Conservation (phyloP, 2,113 vertebrate species). For the Eudyptes chrysolophus region DNA sequence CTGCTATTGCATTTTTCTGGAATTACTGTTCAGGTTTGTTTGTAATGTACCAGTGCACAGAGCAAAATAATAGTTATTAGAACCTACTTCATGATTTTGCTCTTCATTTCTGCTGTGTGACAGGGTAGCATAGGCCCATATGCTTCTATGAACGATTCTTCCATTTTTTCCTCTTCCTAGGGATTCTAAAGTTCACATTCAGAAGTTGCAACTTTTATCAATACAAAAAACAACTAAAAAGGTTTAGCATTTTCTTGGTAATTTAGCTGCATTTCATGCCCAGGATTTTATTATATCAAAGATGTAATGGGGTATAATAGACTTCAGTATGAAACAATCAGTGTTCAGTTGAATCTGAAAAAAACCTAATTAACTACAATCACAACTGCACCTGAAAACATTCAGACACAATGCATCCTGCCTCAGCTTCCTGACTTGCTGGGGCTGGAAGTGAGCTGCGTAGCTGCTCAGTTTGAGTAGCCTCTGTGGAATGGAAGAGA, state of each 20-base stretch:
- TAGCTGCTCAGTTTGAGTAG: not conserved
- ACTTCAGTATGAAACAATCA: not conserved
- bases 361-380: no score
- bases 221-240: rapidly evolving
- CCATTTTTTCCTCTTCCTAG: not conserved
- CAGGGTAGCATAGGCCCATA: not conserved
- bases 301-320: not conserved
- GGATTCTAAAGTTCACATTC: not conserved
- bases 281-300: not conserved
- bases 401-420: not conserved
- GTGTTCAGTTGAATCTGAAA: not conserved
- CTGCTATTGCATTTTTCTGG: not conserved
- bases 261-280: not conserved
- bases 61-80: not conserved
- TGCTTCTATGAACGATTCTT: not conserved
- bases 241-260: not conserved
- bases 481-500: not conserved
- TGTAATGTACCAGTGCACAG: not conserved
- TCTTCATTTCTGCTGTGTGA: not conserved
- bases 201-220: not conserved
- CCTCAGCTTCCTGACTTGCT: not conserved
- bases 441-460: not conserved
- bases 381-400: not conserved
- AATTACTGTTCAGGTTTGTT: not conserved
- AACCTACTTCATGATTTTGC: not conserved